Conservation (phyloP, 2,888 invertebrate genomes). For the Metopia argyrocephala region DNA sequence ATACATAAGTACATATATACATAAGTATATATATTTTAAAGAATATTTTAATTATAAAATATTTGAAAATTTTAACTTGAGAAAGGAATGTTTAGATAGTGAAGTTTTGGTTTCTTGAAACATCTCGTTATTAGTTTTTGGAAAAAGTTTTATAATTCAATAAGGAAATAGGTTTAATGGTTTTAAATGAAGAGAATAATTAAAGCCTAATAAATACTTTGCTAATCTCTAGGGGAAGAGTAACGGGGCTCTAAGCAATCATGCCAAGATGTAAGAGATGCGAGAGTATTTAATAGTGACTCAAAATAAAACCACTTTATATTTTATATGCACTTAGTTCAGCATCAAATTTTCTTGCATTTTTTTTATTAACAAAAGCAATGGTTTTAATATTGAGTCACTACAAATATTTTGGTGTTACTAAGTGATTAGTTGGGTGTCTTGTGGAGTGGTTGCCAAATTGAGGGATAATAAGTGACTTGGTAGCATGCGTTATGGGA, state of each 20-base stretch:
- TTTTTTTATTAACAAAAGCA: neutral
- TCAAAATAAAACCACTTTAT: neutral
- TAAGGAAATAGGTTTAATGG: neutral
- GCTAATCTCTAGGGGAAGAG: neutral
- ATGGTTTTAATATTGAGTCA: neutral
- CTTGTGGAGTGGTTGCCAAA: neutral
- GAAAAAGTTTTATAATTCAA: neutral
- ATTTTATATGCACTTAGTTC: no score
- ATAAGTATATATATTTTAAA: neutral
- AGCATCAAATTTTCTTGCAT: neutral
- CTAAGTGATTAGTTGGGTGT: conserved; percentile 3
- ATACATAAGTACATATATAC: neutral
- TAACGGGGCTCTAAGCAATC: conserved; percentile 4
- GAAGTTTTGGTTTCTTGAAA: neutral
- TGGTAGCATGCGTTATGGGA: conserved; percentile 22
- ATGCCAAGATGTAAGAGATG: conserved; percentile 13
- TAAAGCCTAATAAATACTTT: neutral
- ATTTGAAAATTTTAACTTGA: neutral
- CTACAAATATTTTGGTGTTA: neutral
- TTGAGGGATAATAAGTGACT: neutral
- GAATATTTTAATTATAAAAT: neutral
- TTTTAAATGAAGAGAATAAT: neutral
- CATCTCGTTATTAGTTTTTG: conserved; percentile 27
- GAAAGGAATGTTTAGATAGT: no score
- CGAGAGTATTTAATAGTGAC: neutral